Conservation (phyloP, 2,888 invertebrate species). For the Meta bourneti region DNA sequence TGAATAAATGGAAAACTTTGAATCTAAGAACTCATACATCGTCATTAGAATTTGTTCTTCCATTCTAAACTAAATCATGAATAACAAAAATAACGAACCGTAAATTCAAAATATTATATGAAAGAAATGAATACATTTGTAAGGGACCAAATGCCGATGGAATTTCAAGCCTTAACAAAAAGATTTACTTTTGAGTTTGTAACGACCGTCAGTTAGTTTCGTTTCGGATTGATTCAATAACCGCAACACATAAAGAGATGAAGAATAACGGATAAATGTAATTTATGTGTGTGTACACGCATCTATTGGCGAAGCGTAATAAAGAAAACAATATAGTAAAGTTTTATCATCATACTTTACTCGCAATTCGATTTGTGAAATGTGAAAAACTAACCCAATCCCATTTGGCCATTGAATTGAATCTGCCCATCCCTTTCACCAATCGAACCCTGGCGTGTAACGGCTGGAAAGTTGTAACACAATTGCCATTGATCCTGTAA, state of each 20-base stretch:
- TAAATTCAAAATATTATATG: too few species aligned
- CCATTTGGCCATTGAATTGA: conserved; percentile 19
- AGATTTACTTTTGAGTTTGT: conserved; percentile 1
- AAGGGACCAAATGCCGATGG: background rate
- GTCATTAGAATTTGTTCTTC: too few species aligned
- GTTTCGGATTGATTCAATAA: too few species aligned
- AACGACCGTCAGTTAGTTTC: background rate
- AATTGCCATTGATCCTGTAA: conserved; percentile 37
- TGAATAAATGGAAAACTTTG: too few species aligned
- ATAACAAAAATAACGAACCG: too few species aligned
- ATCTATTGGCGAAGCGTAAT: background rate
- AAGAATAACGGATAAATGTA: background rate
- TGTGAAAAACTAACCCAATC: conserved; percentile 36
- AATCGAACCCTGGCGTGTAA: background rate
- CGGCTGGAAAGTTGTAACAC: conserved; percentile 40
- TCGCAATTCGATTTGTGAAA: conserved; percentile 19
- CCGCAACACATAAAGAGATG: background rate
- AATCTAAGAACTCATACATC: too few species aligned
- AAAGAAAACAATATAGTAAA: background rate
- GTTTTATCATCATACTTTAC: background rate
- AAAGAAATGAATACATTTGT: too few species aligned
- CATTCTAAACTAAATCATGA: too few species aligned
- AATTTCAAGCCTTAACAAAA: background rate
- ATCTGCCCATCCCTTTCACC: conserved; percentile 10
- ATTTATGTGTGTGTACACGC: background rate